These are phyloP conservation scores for Acanthurus leucopareius DNA, from an alignment of 2,797 vertebrate species.

Conservation along the genomic window DNA sequence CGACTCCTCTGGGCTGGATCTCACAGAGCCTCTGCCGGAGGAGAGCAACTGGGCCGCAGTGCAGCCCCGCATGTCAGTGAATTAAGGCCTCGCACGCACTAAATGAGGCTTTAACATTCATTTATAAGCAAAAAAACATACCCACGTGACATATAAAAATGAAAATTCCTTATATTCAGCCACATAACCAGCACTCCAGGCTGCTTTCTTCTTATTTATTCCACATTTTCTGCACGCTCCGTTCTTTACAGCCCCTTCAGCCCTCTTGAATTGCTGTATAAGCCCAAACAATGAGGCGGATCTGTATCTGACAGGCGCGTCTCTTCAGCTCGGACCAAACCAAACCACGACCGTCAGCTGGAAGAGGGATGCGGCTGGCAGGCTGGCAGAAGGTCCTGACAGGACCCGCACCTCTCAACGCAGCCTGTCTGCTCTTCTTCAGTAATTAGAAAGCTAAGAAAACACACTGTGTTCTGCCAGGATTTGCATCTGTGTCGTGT, in stretches of 20 bases:
- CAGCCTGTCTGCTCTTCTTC: constrained; percentile 2
- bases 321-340: constrained; percentile 52
- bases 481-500: background rate
- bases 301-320: constrained; percentile 81
- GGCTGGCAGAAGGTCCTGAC: constrained; percentile 81
- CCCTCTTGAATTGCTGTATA: constrained; percentile 14
- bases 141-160: background rate
- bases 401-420: constrained; percentile 31
- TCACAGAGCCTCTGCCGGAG: background rate
- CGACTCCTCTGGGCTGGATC: constrained; percentile 18
- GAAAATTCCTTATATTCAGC: background rate
- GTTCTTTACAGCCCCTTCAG: constrained; percentile 1
- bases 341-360: constrained; percentile 76
- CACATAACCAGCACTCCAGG: background rate
- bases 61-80: background rate
- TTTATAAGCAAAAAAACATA: background rate
- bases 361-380: constrained; percentile 55
- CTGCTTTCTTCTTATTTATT: background rate
- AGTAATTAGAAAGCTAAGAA: constrained; percentile 11
- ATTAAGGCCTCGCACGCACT: background rate
- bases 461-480: background rate
- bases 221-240: background rate
- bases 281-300: constrained; percentile 42
- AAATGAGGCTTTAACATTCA: background rate
- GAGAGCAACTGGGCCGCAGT: background rate